These are phyloP conservation scores for Phymorhynchus buccinoides DNA, from an alignment of 1,140 invertebrate genomes.

Conservation along the genomic window DNA sequence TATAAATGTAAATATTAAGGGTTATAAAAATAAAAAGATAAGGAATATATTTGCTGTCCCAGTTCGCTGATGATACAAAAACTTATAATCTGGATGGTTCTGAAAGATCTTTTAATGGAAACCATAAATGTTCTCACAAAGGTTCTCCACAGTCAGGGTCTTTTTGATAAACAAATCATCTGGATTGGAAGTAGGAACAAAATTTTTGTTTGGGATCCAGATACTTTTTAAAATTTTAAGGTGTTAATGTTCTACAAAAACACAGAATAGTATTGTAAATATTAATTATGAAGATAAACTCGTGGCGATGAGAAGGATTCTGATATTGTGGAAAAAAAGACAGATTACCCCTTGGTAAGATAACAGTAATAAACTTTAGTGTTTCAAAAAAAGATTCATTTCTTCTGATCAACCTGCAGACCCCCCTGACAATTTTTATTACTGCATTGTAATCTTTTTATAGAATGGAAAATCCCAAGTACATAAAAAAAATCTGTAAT, in stretches of 20 bases:
- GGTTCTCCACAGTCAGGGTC: neutral
- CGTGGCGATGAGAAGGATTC: neutral
- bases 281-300: conserved; percentile 32
- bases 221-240: conserved; percentile 22
- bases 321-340: neutral
- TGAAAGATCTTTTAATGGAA: conserved; percentile 20
- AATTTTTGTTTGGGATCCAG: conserved; percentile 19
- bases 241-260: neutral
- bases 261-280: neutral
- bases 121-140: neutral
- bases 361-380: conserved; percentile 5
- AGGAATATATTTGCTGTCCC: conserved; percentile 25
- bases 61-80: conserved; percentile 44
- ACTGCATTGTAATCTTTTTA: neutral
- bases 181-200: conserved; percentile 22
- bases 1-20: conserved; percentile 36
- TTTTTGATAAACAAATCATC: conserved; percentile 17
- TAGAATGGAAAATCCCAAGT: neutral
- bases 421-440: neutral
- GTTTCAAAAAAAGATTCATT: neutral
- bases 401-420: neutral
- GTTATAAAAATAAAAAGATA: conserved; percentile 29
- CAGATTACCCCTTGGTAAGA: conserved; percentile 26
- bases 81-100: conserved; percentile 27
- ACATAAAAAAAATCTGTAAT: neutral